phyloP scores from a whole-genome alignment of 2,888 invertebrate species.

The Phasia obesa region DNA sequence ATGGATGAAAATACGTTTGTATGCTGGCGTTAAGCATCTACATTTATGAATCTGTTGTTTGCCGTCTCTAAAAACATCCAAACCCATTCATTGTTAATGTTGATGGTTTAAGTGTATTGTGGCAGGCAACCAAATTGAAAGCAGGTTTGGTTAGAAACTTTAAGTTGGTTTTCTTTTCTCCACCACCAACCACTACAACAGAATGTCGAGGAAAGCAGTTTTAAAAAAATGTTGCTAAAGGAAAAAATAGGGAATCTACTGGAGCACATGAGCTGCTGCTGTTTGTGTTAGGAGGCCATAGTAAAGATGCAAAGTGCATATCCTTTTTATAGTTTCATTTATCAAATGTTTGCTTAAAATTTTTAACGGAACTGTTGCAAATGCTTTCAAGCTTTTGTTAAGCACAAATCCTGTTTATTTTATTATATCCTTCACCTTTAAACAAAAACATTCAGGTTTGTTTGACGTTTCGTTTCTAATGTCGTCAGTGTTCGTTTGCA shows the following conservation, averaged over 20 bases:
- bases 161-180: not conserved
- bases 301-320: conserved; percentile 5
- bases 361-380: not conserved
- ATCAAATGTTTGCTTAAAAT: conserved; percentile 9
- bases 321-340: conserved; percentile 4
- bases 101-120: conserved; percentile 31
- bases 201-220: not conserved
- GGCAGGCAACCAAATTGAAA: conserved; percentile 19
- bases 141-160: conserved; percentile 33
- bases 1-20: not conserved
- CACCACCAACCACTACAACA: not conserved
- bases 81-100: conserved; percentile 48
- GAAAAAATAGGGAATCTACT: conserved; percentile 9
- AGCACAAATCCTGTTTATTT: not conserved
- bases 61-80: conserved; percentile 24
- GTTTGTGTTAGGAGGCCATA: conserved; percentile 1
- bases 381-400: conserved; percentile 39
- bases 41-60: conserved; percentile 30
- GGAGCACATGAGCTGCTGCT: conserved; percentile 15
- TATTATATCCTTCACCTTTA: not conserved
- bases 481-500: too few species aligned
- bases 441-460: too few species aligned
- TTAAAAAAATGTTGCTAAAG: not conserved
- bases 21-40: not conserved
- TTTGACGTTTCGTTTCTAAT: too few species aligned